A percentile compares a stretch with the other conserved stretches of the same genome.
These are phyloP conservation scores for Diorhabda carinulata DNA, from an alignment of 1,140 invertebrate species.

Conservation along the genomic window DNA sequence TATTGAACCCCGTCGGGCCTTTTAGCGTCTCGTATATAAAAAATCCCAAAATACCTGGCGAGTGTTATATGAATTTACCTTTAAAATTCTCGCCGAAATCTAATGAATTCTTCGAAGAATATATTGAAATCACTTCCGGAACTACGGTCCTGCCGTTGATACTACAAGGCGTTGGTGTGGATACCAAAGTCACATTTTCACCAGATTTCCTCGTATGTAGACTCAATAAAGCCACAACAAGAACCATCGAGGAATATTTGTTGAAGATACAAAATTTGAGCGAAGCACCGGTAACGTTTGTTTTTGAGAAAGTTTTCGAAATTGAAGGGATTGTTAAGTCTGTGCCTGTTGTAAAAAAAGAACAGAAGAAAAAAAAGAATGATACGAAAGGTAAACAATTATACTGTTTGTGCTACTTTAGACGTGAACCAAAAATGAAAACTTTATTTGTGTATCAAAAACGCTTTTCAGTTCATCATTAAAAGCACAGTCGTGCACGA, in stretches of 20 bases:
- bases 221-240: background rate
- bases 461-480: too few species aligned
- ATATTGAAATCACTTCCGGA: constrained; percentile 29
- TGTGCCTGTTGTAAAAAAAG: background rate
- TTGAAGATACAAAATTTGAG: background rate
- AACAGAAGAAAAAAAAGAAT: background rate
- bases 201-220: background rate
- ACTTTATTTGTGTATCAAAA: too few species aligned
- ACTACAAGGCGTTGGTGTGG: constrained; percentile 24
- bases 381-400: background rate
- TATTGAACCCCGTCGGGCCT: constrained; percentile 24
- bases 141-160: constrained; percentile 29
- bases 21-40: constrained; percentile 21
- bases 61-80: constrained; percentile 25
- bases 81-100: constrained; percentile 24
- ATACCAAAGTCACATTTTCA: background rate
- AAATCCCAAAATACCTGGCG: constrained; percentile 18
- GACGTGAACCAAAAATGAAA: too few species aligned
- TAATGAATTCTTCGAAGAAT: constrained; percentile 22
- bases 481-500: too few species aligned
- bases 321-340: background rate
- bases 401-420: background rate
- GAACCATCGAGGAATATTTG: background rate
- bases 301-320: background rate
- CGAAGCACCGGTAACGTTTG: background rate